phyloP scores from a whole-genome alignment of 2,888 invertebrate genomes.

The Syritta pipiens region DNA sequence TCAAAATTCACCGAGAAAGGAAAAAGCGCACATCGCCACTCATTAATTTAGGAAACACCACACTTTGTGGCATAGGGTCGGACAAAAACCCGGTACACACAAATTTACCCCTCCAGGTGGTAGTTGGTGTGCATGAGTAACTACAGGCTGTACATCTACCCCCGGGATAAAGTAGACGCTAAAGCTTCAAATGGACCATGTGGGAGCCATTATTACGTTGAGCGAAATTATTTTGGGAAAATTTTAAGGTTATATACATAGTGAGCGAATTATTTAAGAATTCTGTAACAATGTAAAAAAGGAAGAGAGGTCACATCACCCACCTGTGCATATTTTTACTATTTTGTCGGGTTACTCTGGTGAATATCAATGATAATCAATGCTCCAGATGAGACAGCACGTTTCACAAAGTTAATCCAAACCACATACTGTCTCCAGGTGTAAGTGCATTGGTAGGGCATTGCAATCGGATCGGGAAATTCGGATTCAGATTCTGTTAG shows the following conservation, averaged over 20 bases:
- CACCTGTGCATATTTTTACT: not conserved
- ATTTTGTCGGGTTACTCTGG: no score
- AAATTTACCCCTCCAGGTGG: constrained; percentile 13
- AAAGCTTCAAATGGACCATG: constrained; percentile 13
- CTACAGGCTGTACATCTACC: not conserved
- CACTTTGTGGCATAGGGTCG: constrained; percentile 12
- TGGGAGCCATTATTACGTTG: constrained; percentile 5
- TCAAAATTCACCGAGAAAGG: constrained; percentile 12
- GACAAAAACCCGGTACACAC: not conserved
- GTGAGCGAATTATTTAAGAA: no score
- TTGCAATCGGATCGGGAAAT: no score
- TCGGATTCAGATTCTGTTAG: no score
- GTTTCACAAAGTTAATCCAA: not conserved
- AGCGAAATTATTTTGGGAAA: not conserved
- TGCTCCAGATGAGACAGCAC: not conserved
- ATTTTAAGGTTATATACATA: no score
- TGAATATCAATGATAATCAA: not conserved
- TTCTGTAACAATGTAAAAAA: no score
- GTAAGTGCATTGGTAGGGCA: no score
- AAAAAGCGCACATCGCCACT: constrained; percentile 19
- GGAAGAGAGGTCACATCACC: not conserved
- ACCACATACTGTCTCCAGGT: no score
- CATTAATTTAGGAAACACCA: constrained; percentile 47
- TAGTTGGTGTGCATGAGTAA: not conserved
- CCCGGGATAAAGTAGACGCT: not conserved